A percentile compares a stretch with the other conserved stretches of the same genome.
Conservation (phyloP, 2,888 invertebrate genomes). For the Napeogenes sylphis region DNA sequence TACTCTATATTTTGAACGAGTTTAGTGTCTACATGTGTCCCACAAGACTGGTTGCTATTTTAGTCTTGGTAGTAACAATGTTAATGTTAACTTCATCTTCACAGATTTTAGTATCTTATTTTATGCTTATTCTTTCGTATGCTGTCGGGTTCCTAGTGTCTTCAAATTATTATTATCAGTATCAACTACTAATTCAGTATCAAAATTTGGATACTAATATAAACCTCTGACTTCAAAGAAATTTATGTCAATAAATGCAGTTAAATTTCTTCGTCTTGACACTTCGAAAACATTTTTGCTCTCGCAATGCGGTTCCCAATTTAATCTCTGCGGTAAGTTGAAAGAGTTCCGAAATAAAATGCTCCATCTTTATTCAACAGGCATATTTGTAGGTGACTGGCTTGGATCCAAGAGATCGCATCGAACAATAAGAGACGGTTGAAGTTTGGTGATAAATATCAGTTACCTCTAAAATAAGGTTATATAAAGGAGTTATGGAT, state of each 20-base stretch:
- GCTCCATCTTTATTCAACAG: constrained; percentile 24
- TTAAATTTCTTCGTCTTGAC: too few relatives aligned
- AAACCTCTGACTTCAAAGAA: constrained; percentile 1
- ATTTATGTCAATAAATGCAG: neutral
- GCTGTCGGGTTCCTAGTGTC: too few relatives aligned
- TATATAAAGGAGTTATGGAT: too few relatives aligned
- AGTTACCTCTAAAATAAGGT: constrained; percentile 1
- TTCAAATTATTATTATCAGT: too few relatives aligned
- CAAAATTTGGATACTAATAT: too few relatives aligned
- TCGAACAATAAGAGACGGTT: constrained; percentile 11
- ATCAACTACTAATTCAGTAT: too few relatives aligned
- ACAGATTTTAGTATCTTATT: too few relatives aligned
- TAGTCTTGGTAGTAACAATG: too few relatives aligned
- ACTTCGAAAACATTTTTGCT: constrained; percentile 12
- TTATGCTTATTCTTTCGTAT: too few relatives aligned
- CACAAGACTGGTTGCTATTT: too few relatives aligned
- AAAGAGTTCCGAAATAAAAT: constrained; percentile 13
- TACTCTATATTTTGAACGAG: neutral
- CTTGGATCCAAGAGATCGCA: constrained; percentile 20
- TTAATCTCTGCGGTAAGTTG: constrained; percentile 19
- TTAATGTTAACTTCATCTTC: too few relatives aligned
- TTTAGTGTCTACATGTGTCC: neutral
- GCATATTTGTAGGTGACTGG: constrained; percentile 20
- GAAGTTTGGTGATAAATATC: constrained; percentile 1
- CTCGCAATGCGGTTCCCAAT: constrained; percentile 22